phyloP scores from a whole-genome alignment of 2,113 vertebrate genomes.

The Caretta caretta region DNA sequence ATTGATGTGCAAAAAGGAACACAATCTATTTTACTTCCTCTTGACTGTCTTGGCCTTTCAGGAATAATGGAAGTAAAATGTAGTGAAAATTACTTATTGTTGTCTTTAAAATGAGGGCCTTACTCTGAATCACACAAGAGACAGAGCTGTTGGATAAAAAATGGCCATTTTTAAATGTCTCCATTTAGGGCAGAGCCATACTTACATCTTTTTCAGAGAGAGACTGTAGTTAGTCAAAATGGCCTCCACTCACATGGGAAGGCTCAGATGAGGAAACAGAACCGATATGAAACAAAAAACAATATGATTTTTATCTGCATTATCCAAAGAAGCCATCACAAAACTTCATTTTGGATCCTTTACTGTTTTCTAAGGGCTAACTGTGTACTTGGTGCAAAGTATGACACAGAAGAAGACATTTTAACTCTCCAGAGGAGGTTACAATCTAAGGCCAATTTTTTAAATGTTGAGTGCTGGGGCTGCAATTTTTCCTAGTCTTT shows the following conservation, averaged over 20 bases:
- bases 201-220: not conserved
- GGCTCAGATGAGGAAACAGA: not conserved
- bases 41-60: rapidly evolving
- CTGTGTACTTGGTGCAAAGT: too few species aligned
- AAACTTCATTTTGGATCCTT: not conserved
- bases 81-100: not conserved
- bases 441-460: not conserved
- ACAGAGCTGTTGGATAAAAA: not conserved
- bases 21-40: not conserved
- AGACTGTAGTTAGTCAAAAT: not conserved
- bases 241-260: not conserved
- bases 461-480: not conserved
- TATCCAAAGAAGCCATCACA: not conserved
- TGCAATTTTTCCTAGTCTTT: not conserved
- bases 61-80: not conserved
- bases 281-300: too few species aligned
- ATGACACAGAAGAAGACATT: not conserved
- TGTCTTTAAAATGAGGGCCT: not conserved
- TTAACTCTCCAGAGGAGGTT: not conserved
- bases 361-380: not conserved
- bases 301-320: not conserved
- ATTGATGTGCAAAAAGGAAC: not conserved
- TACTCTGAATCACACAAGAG: too few species aligned
- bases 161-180: not conserved
- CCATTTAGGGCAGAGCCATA: not conserved